Base-by-base conservation (phyloP, 2,113 vertebrate genomes). In the Stegostoma tigrinum region DNA sequence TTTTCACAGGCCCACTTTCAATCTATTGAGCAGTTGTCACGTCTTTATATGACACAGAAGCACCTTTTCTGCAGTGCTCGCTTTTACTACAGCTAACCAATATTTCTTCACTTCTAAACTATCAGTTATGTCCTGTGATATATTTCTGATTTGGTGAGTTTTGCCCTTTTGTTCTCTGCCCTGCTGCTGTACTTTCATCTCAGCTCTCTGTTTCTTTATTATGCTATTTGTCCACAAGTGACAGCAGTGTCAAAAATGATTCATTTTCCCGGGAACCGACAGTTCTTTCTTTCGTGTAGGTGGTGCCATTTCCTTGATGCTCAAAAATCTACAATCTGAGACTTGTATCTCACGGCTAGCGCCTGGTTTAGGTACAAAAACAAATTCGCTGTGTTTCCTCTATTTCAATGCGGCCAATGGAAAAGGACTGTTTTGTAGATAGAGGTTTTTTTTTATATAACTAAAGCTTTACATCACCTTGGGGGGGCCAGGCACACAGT, bases 81-180 rank as follows among this genome's bases (percentile, higher is more conserved):
- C 21, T 91, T 93, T 38, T 93, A 42, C 38, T 66, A 66, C 34
- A 21, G 5, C 19, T 23, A 93, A 93, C 34, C 89, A 66, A 64
- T 61, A 64, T 91, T 64, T 91, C 55, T 91, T 93, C 34, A 19
- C 89, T 90, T 90, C 87, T 93, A 67, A 93, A 93, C 89, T 66
- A 93, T 93, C 61, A 93, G 30, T 93, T 45, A 93, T 38, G 34
- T 66, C 61, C 89, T 93, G 61, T 93, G 61, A 93, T 93, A 93
- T 42, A 93, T 93, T 66, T 93, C 89, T 66, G 89, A 66, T 93
- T 93, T 93, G 89, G 14, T 93, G 87, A 61, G 17, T 93, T 66
- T 93, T 93, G 89, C 89, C 61, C 89, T 93, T 93, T 93, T 34
- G 55, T 93, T 93, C 89, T 93, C 38, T 64, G 34, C 55, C 89